Base-by-base conservation (phyloP, 53 echinoderm and acorn worm genomes). In the Holothuria scabra region DNA sequence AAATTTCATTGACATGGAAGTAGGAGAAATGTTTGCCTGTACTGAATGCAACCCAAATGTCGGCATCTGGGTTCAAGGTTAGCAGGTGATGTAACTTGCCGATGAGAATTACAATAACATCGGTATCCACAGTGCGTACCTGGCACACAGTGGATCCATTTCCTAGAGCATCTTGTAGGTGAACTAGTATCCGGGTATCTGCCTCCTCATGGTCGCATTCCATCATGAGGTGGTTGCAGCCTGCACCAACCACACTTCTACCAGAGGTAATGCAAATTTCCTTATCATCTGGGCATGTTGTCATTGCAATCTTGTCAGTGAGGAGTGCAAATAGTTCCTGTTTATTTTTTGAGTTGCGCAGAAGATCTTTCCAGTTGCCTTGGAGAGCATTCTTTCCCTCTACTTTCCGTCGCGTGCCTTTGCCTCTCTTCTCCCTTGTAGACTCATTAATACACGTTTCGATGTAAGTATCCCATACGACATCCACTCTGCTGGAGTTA, bases 101-200 rank as follows among this genome's bases (percentile, higher is more conserved):
- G 33, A 86, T 59, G 30, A 89, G 82, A 60, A 91, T 88, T 21
- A 82, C 78, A 64, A 89, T 49, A 60, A 88, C 71, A 74, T 91
- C 91, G 75, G 91, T 91, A 74, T 91, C 91, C 37, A 85, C 88
- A 52, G 86, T 92, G 58, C 83, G 86, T 29, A 86, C 84, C 28
- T 65, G 23, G 31, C 81, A 62, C 11, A 66, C 74, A 26, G 65
- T 89, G 38, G 67, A 16, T 28, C 92, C 89, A 3, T 75, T 82
- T 30, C 81, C 55, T 49, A 82, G 65, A 28, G 87, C 85, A 80
- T 84, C 52, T 3, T 30, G 29, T 24, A 91, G 25, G 65, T 91
- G 88, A 85, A 91, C 66, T 19, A 79, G 22, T 55, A 91, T 57
- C 28, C 81, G 65, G 20, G 88, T 88, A 60, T 91, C 85, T 11